Evolutionary conservation across 2,113 vertebrate genomes (phyloP), one percentile per base, ranked within the genome.

Genomic region (Crotophaga sulcirostris): DNA sequence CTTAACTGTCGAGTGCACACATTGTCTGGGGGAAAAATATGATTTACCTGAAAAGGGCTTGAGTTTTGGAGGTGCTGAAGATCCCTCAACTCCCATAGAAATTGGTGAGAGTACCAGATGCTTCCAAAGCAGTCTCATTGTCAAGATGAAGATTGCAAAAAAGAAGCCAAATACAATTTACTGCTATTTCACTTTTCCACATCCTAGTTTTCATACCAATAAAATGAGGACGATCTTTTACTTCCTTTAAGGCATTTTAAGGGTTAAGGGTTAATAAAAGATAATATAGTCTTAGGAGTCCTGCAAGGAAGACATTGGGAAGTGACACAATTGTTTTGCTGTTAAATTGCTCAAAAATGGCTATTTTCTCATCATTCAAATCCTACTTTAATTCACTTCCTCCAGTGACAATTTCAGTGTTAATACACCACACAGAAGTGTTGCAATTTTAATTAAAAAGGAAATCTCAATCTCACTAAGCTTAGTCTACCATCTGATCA

Each of bases 381-480:
- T 89, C 68, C 68, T 60, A 33, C 85, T 96, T 93, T 90, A 96
- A 90, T 94, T 94, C 64, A n/a, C 83, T 94, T 86, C 85, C 93
- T 90, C 79, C 64, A 72, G 56, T 77, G 79, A 88, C 82, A 72
- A 87, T 89, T 96, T 81, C 92, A 89, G 87, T 90, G 79, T 90
- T 96, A 96, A 96, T 95, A 93, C 68, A 90, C n/a, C 44, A 47
- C 44, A 38, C 31, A 84, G 78, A 94, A 96, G 94, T 58, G 17
- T 94, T 94, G 94, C 85, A 80, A 85, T 84, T 96, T 96, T 96
- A 96, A 96, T 96, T 97, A 97, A 94, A 97, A 96, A 93, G 72
- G 79, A 96, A 96, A 95, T 96, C 84, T 95, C 72, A 85, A 66
- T 86, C 91, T 88, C 87, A 13, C 85, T 86, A 84, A 96, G 92